These are phyloP conservation scores for Oncopeltus fasciatus DNA, from an alignment of 1,140 invertebrate species.

Conservation along the genomic window DNA sequence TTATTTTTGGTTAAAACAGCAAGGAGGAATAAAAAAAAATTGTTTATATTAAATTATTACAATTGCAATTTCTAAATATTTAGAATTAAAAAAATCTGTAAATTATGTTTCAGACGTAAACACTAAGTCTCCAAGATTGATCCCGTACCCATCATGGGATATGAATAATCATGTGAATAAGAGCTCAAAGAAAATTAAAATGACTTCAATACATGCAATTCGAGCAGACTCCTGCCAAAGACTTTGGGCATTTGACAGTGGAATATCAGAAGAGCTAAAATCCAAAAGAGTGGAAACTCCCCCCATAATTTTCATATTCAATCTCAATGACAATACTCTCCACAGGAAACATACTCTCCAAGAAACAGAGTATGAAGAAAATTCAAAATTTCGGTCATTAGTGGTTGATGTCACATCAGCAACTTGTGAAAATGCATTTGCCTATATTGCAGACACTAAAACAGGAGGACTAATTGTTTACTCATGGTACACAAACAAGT, in stretches of 20 bases:
- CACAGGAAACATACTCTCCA: slow-evolving; percentile 46
- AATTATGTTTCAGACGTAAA: neutral
- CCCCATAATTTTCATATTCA: slow-evolving; percentile 51
- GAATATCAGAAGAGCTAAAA: slow-evolving; percentile 43
- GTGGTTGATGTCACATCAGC: slow-evolving; percentile 50
- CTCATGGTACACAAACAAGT: slow-evolving; percentile 50
- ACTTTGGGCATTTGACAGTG: slow-evolving; percentile 61
- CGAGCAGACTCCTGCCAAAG: slow-evolving; percentile 37
- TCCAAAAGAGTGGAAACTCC: slow-evolving; percentile 37
- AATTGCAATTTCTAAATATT: too few species aligned
- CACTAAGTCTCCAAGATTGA: neutral
- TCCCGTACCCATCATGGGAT: neutral
- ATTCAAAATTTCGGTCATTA: slow-evolving; percentile 36
- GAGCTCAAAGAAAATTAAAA: neutral
- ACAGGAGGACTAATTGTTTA: slow-evolving; percentile 59
- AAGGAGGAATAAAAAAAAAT: too few species aligned
- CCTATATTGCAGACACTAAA: slow-evolving; percentile 56
- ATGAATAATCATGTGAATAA: neutral
- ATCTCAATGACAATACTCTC: slow-evolving; percentile 49
- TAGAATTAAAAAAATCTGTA: too few species aligned
- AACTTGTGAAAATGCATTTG: slow-evolving; percentile 52
- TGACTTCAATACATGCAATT: neutral
- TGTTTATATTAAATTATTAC: too few species aligned
- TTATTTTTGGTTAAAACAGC: too few species aligned
- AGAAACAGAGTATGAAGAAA: slow-evolving; percentile 41